Conservation (phyloP, 2,888 invertebrate genomes). For the Dione vanillae region DNA sequence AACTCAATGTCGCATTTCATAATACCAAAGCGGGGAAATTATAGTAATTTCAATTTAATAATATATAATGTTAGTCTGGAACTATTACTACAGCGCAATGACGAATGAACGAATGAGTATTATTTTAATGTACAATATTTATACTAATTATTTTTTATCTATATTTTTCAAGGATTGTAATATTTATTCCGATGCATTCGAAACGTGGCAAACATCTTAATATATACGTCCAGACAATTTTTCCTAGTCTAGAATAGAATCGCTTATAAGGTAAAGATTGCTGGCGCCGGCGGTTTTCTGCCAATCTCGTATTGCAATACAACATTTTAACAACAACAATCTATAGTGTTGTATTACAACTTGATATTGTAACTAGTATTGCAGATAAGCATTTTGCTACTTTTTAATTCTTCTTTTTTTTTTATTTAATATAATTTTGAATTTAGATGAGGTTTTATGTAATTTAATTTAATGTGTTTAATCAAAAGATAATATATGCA, state of each 20-base stretch:
- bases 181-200: background rate
- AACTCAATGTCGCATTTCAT: too few relatives aligned
- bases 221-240: conserved; percentile 7
- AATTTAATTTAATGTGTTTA: background rate
- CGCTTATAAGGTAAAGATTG: conserved; percentile 45
- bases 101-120: too few relatives aligned
- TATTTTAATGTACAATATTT: background rate
- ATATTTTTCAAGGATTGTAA: background rate
- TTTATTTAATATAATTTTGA: too few relatives aligned
- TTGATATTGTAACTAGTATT: background rate
- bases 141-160: background rate
- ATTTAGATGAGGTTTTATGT: too few relatives aligned
- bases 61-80: too few relatives aligned
- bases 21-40: too few relatives aligned
- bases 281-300: conserved; percentile 55
- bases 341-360: conserved; percentile 16
- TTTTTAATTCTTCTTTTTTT: background rate
- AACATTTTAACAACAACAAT: conserved; percentile 22
- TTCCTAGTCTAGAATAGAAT: conserved; percentile 29
- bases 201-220: conserved; percentile 14
- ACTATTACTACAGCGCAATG: too few relatives aligned
- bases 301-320: conserved; percentile 38
- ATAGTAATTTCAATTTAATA: too few relatives aligned
- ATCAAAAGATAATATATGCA: background rate
- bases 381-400: background rate